A percentile compares a stretch with the other conserved stretches of the same genome.
phyloP scores from a whole-genome alignment of 2,113 vertebrate species.

The Pseudorasbora parva region DNA sequence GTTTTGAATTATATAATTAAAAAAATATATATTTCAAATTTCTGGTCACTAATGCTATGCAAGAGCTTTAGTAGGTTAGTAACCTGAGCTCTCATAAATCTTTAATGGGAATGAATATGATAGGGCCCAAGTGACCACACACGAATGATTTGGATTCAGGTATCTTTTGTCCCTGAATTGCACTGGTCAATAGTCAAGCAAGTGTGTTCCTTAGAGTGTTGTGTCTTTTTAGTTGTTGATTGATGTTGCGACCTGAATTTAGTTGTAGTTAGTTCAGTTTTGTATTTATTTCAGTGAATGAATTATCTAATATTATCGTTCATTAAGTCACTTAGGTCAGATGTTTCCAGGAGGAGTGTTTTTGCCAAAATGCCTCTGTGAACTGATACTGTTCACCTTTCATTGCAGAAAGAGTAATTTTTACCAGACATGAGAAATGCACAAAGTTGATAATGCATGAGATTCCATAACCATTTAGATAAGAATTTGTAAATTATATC shows the following conservation, averaged over 20 bases:
- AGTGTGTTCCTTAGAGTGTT: neutral
- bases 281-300: neutral
- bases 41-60: slow-evolving; percentile 39
- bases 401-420: neutral
- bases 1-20: neutral
- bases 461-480: neutral
- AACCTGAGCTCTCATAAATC: slow-evolving; percentile 72
- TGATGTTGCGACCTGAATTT: neutral
- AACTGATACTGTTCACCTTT: neutral
- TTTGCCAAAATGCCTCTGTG: neutral
- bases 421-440: neutral
- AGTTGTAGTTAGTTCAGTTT: too few relatives aligned
- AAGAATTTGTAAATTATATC: neutral
- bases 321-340: neutral
- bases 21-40: neutral
- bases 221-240: neutral
- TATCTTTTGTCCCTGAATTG: neutral
- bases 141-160: slow-evolving; percentile 59
- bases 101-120: slow-evolving; percentile 73
- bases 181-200: neutral
- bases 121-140: slow-evolving; percentile 54
- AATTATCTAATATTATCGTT: neutral
- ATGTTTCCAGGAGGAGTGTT: neutral
- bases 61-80: slow-evolving; percentile 65
- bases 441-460: neutral